These are phyloP conservation scores for Tokudaia muenninki DNA, from an alignment of 2,797 vertebrate genomes.

Conservation along the genomic window DNA sequence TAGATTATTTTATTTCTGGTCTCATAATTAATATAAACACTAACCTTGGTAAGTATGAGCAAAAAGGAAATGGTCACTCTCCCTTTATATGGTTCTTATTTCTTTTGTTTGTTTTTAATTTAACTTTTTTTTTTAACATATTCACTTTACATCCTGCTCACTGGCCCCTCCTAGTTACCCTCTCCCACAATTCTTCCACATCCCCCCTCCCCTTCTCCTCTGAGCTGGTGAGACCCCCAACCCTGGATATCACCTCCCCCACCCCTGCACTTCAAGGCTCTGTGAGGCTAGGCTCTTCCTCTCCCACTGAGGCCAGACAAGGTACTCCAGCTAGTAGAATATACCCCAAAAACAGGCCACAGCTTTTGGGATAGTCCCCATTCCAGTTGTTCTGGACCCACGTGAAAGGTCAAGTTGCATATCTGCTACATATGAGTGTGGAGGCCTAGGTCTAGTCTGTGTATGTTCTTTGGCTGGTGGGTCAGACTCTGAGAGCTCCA, in stretches of 20 bases:
- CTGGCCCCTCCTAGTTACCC: not conserved
- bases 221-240: not conserved
- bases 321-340: not conserved
- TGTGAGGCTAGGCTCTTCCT: not conserved
- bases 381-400: too few relatives aligned
- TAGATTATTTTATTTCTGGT: not conserved
- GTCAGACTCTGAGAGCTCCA: not conserved
- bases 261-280: not conserved
- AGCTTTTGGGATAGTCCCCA: not conserved
- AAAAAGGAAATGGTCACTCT: not conserved
- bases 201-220: not conserved
- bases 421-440: not conserved
- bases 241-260: not conserved
- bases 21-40: not conserved
- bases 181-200: too few relatives aligned
- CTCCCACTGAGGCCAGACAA: not conserved
- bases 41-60: not conserved
- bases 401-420: not conserved
- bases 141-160: not conserved
- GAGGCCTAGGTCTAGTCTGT: not conserved
- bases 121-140: not conserved
- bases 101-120: not conserved
- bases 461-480: not conserved
- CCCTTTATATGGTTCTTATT: not conserved
- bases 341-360: not conserved